Evolutionary conservation across 2,888 invertebrate genomes (phyloP).

Genomic region (Drosophila anceps): DNA sequence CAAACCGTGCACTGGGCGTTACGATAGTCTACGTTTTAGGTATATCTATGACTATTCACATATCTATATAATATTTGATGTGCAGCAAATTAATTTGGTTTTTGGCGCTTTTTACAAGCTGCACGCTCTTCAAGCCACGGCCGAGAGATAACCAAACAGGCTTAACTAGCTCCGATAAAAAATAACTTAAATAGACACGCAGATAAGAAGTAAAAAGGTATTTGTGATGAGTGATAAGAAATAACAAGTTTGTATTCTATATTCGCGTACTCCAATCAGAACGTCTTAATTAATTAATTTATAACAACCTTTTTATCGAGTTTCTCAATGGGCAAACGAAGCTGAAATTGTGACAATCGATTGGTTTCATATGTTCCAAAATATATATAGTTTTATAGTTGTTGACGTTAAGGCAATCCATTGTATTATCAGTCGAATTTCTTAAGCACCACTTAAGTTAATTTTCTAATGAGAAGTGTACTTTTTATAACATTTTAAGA

Average conservation of each 20-base stretch:
- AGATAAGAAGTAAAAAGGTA: conserved; percentile 1
- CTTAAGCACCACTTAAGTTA: conserved; percentile 1
- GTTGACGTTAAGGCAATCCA: background rate
- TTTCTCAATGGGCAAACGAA: background rate
- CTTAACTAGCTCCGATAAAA: conserved; percentile 9
- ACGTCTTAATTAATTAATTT: conserved; percentile 8
- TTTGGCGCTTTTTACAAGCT: background rate
- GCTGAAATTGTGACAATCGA: background rate
- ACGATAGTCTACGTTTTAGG: no score
- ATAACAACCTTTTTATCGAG: background rate
- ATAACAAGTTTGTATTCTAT: background rate
- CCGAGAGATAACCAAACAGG: background rate
- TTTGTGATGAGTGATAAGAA: conserved; percentile 3
- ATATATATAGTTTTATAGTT: background rate
- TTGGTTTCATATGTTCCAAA: background rate
- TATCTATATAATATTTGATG: background rate
- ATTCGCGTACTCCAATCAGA: background rate
- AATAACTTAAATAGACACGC: background rate
- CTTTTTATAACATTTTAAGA: background rate
- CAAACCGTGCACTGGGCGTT: background rate
- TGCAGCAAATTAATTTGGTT: conserved; percentile 75
- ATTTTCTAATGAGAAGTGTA: background rate
- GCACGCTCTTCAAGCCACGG: conserved; percentile 84
- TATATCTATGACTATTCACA: background rate
- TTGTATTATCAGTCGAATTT: background rate